Evolutionary conservation across 2,797 vertebrate genomes (phyloP).

Genomic region (Enteromius trimaculatus): DNA sequence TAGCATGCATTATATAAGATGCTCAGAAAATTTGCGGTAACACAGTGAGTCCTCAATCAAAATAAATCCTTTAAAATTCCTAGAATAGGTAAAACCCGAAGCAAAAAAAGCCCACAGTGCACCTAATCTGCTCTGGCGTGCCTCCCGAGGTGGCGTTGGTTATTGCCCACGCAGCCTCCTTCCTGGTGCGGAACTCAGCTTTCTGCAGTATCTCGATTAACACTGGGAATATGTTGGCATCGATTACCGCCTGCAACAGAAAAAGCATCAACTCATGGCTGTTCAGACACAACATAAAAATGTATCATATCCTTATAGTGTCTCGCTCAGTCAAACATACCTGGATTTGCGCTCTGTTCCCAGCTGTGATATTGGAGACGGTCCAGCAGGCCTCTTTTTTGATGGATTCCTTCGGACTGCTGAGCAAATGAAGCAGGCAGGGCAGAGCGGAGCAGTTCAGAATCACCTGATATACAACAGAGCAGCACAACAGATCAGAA

Average conservation of each 20-base stretch:
- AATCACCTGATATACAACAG: slow-evolving; percentile 80
- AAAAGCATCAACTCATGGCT: not conserved
- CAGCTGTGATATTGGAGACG: slow-evolving; percentile 91
- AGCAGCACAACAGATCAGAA: slow-evolving; percentile 26
- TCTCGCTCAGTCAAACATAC: slow-evolving; percentile 63
- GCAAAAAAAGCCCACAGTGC: not conserved
- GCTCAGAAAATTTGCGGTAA: not conserved
- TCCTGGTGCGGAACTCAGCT: slow-evolving; percentile 92
- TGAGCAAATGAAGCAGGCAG: slow-evolving; percentile 89
- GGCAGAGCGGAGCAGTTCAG: slow-evolving; percentile 90
- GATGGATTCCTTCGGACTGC: slow-evolving; percentile 91
- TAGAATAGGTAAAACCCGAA: not conserved
- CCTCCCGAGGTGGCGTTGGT: slow-evolving; percentile 90
- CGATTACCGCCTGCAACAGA: slow-evolving; percentile 83
- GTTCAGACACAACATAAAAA: not conserved
- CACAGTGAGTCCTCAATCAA: not conserved
- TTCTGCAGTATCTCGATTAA: slow-evolving; percentile 92
- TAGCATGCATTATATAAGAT: not conserved
- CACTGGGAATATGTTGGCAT: slow-evolving; percentile 91
- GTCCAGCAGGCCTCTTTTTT: slow-evolving; percentile 93
- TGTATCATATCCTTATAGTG: not conserved
- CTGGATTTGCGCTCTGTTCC: slow-evolving; percentile 91
- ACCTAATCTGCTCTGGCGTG: slow-evolving; percentile 87
- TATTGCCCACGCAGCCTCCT: slow-evolving; percentile 90
- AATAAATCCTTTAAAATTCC: not conserved